Evolutionary conservation across 1,140 invertebrate species (phyloP).

Genomic region (Campoletis sonorensis): DNA sequence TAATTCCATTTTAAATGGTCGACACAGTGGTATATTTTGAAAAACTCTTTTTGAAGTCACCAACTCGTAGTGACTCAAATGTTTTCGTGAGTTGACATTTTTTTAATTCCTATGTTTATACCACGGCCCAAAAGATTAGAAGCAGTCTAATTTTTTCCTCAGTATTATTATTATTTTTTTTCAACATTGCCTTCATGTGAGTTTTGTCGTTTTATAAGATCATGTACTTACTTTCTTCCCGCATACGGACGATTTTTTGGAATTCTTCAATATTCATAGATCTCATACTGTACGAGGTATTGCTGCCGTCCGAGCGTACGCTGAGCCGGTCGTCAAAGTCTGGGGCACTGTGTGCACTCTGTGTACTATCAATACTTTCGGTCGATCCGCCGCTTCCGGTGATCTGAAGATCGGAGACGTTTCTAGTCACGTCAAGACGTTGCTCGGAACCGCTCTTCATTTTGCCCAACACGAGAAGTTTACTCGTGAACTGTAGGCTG

Average conservation of each 20-base stretch:
- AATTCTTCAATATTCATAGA: slow-evolving; percentile 65
- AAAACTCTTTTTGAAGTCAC: no score
- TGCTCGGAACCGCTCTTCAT: slow-evolving; percentile 68
- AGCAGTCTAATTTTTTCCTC: no score
- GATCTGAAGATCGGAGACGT: slow-evolving; percentile 52
- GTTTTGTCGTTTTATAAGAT: neutral
- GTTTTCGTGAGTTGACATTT: neutral
- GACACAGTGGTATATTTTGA: no score
- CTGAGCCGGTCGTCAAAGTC: slow-evolving; percentile 67
- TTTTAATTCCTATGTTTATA: neutral
- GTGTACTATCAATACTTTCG: slow-evolving; percentile 73
- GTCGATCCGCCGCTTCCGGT: slow-evolving; percentile 65
- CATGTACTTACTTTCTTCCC: slow-evolving; percentile 65
- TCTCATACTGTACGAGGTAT: slow-evolving; percentile 65
- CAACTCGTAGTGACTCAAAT: no score
- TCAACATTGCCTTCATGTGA: neutral
- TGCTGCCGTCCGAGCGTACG: slow-evolving; percentile 69
- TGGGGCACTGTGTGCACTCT: slow-evolving; percentile 71
- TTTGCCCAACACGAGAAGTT: slow-evolving; percentile 57
- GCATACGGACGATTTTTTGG: slow-evolving; percentile 64
- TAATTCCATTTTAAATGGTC: neutral
- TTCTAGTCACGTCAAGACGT: slow-evolving; percentile 57
- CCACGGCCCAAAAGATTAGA: no score
- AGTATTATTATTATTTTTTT: no score
- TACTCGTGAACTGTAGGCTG: slow-evolving; percentile 51